A percentile compares a stretch with the other conserved stretches of the same genome.
These are phyloP conservation scores for Centropus unirufus DNA, from an alignment of 2,113 vertebrate genomes.

Conservation along the genomic window DNA sequence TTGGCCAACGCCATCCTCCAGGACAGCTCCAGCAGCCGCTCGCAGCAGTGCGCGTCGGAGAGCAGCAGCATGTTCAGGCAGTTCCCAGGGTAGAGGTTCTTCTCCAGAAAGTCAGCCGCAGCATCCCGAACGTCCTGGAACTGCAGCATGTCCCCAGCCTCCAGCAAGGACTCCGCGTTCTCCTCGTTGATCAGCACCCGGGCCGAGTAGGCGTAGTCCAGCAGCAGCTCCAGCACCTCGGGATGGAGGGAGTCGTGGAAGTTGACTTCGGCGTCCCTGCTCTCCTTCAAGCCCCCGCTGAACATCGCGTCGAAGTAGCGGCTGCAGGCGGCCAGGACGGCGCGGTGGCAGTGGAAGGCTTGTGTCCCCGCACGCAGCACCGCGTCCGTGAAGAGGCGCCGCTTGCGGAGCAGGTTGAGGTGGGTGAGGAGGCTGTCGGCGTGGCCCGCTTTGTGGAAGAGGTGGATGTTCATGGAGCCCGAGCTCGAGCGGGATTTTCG, in stretches of 20 bases:
- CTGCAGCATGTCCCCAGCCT: conserved; percentile 85
- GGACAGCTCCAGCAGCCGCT: conserved; percentile 82
- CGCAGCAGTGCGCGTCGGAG: conserved; percentile 82
- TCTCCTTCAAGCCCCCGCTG: conserved; percentile 83
- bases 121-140: conserved; percentile 85
- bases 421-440: conserved; percentile 85
- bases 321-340: conserved; percentile 83
- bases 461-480: conserved; percentile 85
- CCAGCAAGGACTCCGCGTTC: conserved; percentile 83
- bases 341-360: conserved; percentile 83
- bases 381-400: conserved; percentile 83
- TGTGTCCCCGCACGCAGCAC: conserved; percentile 80
- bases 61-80: conserved; percentile 85
- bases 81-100: conserved; percentile 83
- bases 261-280: conserved; percentile 81
- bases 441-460: conserved; percentile 84
- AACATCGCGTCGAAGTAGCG: conserved; percentile 88
- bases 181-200: conserved; percentile 86
- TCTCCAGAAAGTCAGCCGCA: conserved; percentile 83
- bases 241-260: conserved; percentile 84
- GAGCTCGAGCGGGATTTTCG: conserved; percentile 85
- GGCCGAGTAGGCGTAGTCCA: conserved; percentile 84
- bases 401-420: conserved; percentile 81
- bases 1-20: conserved; percentile 85
- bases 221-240: conserved; percentile 83